phyloP scores from a whole-genome alignment of 2,797 vertebrate species.

The Hozukius guyotensis region DNA sequence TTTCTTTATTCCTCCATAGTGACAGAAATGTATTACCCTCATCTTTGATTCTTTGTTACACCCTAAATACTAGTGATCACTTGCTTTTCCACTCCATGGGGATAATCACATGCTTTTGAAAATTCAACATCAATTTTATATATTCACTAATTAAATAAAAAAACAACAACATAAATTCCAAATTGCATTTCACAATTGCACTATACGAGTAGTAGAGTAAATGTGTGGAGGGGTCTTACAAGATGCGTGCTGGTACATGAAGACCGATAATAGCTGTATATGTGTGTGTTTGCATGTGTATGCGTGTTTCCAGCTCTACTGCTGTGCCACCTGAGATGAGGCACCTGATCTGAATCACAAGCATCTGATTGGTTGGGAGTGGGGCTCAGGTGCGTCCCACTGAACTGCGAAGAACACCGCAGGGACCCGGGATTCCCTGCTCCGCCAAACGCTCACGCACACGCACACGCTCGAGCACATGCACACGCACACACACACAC shows the following conservation, averaged over 20 bases:
- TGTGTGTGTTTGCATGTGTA: slow-evolving; percentile 12
- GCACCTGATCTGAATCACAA: slow-evolving; percentile 67
- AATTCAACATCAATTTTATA: not conserved
- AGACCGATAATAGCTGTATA: not conserved
- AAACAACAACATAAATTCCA: not conserved
- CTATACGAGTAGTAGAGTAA: not conserved
- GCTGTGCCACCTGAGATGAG: slow-evolving; percentile 54
- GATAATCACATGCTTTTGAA: not conserved
- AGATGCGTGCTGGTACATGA: slow-evolving; percentile 11
- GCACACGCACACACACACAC: not conserved
- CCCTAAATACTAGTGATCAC: not conserved
- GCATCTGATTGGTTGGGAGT: slow-evolving; percentile 51
- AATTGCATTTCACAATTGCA: not conserved
- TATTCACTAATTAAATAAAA: not conserved
- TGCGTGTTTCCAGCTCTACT: slow-evolving; percentile 12
- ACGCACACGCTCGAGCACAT: not conserved
- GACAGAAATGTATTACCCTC: not conserved
- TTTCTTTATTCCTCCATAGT: not conserved
- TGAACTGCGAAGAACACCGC: slow-evolving; percentile 55
- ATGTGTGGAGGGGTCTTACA: not conserved
- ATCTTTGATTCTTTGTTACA: not conserved
- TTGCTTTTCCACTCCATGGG: not conserved
- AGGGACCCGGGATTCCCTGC: slow-evolving; percentile 60
- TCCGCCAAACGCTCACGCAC: slow-evolving; percentile 1
- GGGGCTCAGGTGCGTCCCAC: slow-evolving; percentile 71